Evolutionary conservation across 2,113 vertebrate genomes (phyloP), one percentile per base, ranked within the genome.

Genomic region (Coreoperca whiteheadi): DNA sequence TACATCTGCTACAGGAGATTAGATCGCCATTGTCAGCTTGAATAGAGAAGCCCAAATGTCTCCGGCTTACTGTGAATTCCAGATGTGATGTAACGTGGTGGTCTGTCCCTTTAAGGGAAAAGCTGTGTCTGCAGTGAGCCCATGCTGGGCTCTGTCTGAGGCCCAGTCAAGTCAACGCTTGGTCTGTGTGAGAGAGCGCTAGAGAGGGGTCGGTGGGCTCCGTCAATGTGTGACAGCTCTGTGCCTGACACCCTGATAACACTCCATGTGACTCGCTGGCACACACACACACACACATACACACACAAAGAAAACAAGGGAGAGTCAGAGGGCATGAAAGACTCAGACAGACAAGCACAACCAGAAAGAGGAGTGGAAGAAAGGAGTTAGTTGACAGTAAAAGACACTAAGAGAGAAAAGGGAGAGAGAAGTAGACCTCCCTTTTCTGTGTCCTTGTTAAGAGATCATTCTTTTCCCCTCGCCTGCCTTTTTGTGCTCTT

Each of bases 161-260:
- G 84, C 72, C 85, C 76, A 73, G 81, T 88, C 83, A 70, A 85
- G 75, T 82, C 67, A 34, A 28, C 75, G 51, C 54, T 80, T 39
- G 4, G 43, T 76, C n/a, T 64, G 48, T 68, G 51, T 43, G 61
- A 9, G 51, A 8, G 74, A 6, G 79, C 4, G 51, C 23, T 8
- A 50, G 61, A 48, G 64, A 53, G 54, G 69, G 71, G 71, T 82
- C 82, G 86, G 87, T 77, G 30, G 85, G 81, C 73, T 91, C 90
- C 91, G 91, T 93, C 82, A 90, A 86, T 91, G 89, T 92, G 88
- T 91, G 90, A 92, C 92, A 91, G 83, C 88, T 83, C 86, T 84
- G 78, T 90, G 92, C 91, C 90, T 88, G 91, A 91, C 90, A 91
- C 82, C 70, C 89, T 91, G 92, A 94, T 94, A 93, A 91, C 88